phyloP scores from a whole-genome alignment of 2,113 vertebrate species.

The Macheiramphus alcinus region DNA sequence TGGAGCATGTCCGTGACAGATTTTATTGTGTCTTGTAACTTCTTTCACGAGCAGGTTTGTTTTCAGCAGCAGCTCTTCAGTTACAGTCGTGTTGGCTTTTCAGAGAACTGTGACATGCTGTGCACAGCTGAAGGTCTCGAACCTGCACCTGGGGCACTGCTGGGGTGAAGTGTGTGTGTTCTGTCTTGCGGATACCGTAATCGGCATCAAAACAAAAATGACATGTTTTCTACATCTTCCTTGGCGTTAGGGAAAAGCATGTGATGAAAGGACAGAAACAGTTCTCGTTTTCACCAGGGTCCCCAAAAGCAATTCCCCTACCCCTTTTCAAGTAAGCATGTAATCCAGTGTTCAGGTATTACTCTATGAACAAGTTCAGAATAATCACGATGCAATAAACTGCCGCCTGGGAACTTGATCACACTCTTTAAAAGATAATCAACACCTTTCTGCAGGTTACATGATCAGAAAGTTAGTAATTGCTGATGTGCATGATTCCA shows the following conservation, averaged over 20 bases:
- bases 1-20: slow-evolving; percentile 26
- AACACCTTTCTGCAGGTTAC: background rate
- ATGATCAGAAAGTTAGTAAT: background rate
- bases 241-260: background rate
- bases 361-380: background rate
- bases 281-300: background rate
- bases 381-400: background rate
- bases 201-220: background rate
- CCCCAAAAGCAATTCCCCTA: background rate
- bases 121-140: slow-evolving; percentile 23
- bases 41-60: slow-evolving; percentile 42
- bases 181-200: background rate
- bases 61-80: slow-evolving; percentile 44
- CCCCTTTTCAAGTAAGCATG: background rate
- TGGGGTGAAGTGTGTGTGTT: background rate
- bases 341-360: background rate
- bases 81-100: slow-evolving; percentile 24
- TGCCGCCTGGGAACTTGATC: background rate
- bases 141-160: background rate
- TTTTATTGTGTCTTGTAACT: slow-evolving; percentile 19
- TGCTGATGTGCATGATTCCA: background rate
- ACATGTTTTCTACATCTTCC: background rate
- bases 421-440: background rate
- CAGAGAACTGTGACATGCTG: background rate
- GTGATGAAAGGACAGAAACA: background rate